These are phyloP conservation scores for Coptodon rendalli DNA, from an alignment of 2,113 vertebrate species.

Conservation along the genomic window DNA sequence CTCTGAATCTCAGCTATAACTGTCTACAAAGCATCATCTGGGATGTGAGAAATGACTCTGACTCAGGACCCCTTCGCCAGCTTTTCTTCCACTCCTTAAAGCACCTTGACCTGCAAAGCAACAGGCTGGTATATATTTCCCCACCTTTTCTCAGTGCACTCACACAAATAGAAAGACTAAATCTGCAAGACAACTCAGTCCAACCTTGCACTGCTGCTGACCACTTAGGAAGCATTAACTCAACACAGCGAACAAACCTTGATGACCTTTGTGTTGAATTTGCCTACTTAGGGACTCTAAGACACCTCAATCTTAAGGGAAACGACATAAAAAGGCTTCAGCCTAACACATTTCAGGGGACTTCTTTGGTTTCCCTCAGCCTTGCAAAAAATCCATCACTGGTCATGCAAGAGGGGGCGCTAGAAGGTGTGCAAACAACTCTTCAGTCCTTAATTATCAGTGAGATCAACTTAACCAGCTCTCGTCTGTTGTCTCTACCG, in stretches of 20 bases:
- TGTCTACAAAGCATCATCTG: conserved; percentile 66
- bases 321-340: conserved; percentile 67
- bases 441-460: conserved; percentile 71
- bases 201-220: conserved; percentile 47
- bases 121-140: conserved; percentile 59
- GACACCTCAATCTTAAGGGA: conserved; percentile 65
- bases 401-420: conserved; percentile 25
- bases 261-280: conserved; percentile 63
- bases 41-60: conserved; percentile 16
- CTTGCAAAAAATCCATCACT: conserved; percentile 68
- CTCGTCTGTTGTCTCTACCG: conserved; percentile 48
- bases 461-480: conserved; percentile 56
- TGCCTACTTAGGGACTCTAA: conserved; percentile 49
- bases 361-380: conserved; percentile 67
- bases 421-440: conserved; percentile 61
- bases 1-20: conserved; percentile 73
- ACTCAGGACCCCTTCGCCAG: background rate
- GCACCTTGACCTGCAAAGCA: conserved; percentile 66
- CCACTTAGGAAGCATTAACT: background rate
- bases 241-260: background rate
- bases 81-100: conserved; percentile 50
- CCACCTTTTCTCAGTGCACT: conserved; percentile 64
- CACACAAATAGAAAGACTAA: conserved; percentile 62
- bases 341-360: conserved; percentile 54
- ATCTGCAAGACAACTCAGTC: conserved; percentile 70